Evolutionary conservation across 2,888 invertebrate genomes (phyloP), one percentile per base, ranked within the genome.

Genomic region (Leucoptera coffeella): DNA sequence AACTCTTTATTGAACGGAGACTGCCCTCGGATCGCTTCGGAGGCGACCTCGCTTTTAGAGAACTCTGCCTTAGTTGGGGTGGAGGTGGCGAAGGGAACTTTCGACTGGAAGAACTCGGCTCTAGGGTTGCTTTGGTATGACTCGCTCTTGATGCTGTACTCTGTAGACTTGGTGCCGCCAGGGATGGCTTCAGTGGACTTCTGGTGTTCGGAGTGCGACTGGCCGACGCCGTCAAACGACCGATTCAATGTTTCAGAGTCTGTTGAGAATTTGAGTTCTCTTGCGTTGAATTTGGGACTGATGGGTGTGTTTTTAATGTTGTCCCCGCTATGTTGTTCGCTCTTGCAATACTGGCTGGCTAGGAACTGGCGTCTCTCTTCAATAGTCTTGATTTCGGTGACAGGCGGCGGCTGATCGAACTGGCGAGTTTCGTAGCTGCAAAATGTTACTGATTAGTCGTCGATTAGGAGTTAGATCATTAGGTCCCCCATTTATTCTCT

Each of bases 351-450:
- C 13, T 51, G 51, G 20, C 38, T 47, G 15, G 48, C 43, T 26
- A 62, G 58, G 29, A 30, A 42, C 14, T 42, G 40, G 10, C 41
- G 29, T 26, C 51, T 51, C 21, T 61, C 51, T 29, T 61, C 57
- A 9, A 51, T 45, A 35, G 54, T 60, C 23, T 42, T 38, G 41
- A 50, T 52, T 27, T 61, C 61, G 44, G 51, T 46, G 29, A 49
- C 39, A 3, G 62, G 59, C 13, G 67, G 57, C 35, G 71, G 69
- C 4, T 73, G 65, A 42, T 76, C 75, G 48, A 73, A 75, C 26
- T 65, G 50, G 19, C 72, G 56, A 2, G 73, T 74, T 44, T 75
- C 75, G 49, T 75, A 74, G 39, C 74, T 75, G 53, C 32, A 53
- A 50, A 15, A 27, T 15, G 23, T 23, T 19, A 23, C 27, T 26